Conservation (phyloP, 2,113 vertebrate genomes). For the Rhinoderma darwinii region DNA sequence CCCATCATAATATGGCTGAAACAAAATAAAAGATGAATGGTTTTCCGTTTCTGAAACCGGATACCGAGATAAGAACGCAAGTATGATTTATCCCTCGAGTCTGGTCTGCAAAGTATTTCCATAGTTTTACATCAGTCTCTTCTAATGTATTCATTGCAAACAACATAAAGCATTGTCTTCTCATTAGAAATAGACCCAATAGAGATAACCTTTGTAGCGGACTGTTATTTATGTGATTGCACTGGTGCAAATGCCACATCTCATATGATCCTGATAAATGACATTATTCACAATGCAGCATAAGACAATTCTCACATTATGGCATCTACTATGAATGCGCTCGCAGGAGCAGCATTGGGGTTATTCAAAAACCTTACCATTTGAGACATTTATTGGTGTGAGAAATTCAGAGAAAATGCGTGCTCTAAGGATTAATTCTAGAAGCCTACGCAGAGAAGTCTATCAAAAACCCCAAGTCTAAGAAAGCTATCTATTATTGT, state of each 20-base stretch:
- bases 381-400: too few species aligned
- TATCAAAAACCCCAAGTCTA: slow-evolving; percentile 25
- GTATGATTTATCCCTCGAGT: not conserved
- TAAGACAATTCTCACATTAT: not conserved
- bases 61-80: not conserved
- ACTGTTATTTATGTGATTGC: not conserved
- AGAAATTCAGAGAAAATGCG: not conserved
- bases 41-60: not conserved
- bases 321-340: not conserved
- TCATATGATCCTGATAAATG: not conserved
- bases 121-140: not conserved
- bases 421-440: not conserved
- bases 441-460: not conserved
- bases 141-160: not conserved
- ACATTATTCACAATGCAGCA: not conserved
- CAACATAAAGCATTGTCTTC: not conserved
- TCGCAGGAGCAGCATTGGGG: not conserved
- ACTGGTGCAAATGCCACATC: not conserved
- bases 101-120: not conserved
- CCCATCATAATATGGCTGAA: not conserved
- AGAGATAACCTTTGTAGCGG: not conserved
- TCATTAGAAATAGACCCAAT: not conserved
- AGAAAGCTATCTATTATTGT: slow-evolving; percentile 69
- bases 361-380: not conserved
- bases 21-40: not conserved